Evolutionary conservation across 2,797 vertebrate species (phyloP).

Genomic region (Silurus lanzhouensis): DNA sequence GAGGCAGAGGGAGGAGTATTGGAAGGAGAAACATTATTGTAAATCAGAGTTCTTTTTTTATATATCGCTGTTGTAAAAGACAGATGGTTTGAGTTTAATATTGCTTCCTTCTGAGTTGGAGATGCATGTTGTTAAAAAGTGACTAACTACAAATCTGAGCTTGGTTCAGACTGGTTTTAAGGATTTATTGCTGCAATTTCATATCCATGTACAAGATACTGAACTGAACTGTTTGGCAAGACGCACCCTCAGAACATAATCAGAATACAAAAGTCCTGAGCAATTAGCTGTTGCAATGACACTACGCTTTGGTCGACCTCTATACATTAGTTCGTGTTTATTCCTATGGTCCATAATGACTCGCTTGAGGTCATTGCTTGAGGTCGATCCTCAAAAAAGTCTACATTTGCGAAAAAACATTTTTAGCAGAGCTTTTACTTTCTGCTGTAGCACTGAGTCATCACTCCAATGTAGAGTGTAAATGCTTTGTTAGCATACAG

Average conservation of each 20-base stretch:
- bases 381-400: constrained; percentile 16
- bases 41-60: constrained; percentile 44
- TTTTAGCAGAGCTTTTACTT: constrained; percentile 11
- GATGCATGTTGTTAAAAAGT: constrained; percentile 39
- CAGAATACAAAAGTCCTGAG: neutral
- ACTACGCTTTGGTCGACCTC: neutral
- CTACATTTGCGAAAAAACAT: constrained; percentile 23
- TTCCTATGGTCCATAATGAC: constrained; percentile 12
- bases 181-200: constrained; percentile 20
- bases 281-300: neutral
- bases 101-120: constrained; percentile 36
- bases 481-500: constrained; percentile 40
- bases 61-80: constrained; percentile 48
- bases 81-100: constrained; percentile 42
- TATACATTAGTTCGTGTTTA: neutral
- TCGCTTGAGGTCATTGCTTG: constrained; percentile 9
- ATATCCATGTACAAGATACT: constrained; percentile 17
- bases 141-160: constrained; percentile 35
- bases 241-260: neutral
- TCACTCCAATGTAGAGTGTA: constrained; percentile 29
- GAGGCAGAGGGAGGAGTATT: constrained; percentile 33
- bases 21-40: constrained; percentile 31
- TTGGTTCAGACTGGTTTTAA: neutral
- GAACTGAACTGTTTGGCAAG: constrained; percentile 10
- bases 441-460: constrained; percentile 42